Base-by-base conservation (phyloP, 2,888 invertebrate genomes). In the Drosophila nr. medialis region DNA sequence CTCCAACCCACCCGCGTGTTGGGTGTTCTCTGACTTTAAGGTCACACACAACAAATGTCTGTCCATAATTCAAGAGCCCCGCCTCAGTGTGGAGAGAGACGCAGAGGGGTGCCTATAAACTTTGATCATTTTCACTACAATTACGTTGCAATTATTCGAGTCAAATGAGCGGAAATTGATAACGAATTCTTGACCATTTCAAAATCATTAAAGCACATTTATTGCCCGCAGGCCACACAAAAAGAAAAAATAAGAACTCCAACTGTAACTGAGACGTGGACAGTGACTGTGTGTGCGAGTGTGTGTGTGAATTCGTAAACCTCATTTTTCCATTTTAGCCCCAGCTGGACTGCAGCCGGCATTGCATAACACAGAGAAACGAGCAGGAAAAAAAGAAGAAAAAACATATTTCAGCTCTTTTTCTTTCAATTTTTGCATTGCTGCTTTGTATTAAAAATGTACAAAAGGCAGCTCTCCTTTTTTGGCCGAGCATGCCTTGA, bases 71-170 rank as follows among this genome's bases (percentile, higher is more conserved):
- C 67, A 74, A 54, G 59, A 56, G 27, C 18, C 36, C 29, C 60
- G 15, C 49, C 45, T 5, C 34, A 24, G 27, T 38, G 18, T 18
- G 2, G 38, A 8, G 1, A 24, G 53, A 6, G 11, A 15, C 13
- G n/a, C 3, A 51, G 18, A 30, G 61, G 40, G 55, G 40, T 51
- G 45, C 45, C 45, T 15, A 45, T 45, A 55, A 83, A 85, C 81
- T 88, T 85, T 81, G 79, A 79, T 83, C 78, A 85, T 85, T 85
- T 85, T 77, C 84, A 89, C 89, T 70, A 81, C 89, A 89, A 85
- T 85, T 85, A 86, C 78, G 56, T 59, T 42, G 40, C 64, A 54
- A 64, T 69, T 72, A 75, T 60, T 42, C 45, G 27, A 55, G 51
- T 49, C 61, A 64, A 81, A 69, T 67, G 70, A 60, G 60, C 64